Evolutionary conservation across 2,797 vertebrate genomes (phyloP), one percentile per base, ranked within the genome.

Genomic region (Sebastes vulpes): DNA sequence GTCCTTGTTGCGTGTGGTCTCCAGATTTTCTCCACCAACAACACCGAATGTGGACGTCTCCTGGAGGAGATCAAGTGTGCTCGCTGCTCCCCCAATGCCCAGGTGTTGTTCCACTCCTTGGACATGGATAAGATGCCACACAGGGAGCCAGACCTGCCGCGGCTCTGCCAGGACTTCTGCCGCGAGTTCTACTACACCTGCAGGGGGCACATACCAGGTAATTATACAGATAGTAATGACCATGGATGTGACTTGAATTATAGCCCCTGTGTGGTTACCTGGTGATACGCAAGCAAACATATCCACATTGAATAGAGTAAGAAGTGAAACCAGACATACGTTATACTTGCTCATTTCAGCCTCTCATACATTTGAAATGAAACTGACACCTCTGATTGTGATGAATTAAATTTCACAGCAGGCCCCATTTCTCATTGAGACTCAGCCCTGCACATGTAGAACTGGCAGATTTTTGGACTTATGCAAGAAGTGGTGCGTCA

Each of bases 111-210:
- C 96, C 96, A 96, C 91, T 95, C 97, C 86, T 91, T 96, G 87
- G 97, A 98, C 91, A 96, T 95, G 92, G 96, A 96, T 71, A 97
- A 97, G 75, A 92, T 94, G 85, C 93, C 97, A 90, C 97, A 97
- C 89, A 97, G 95, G 93, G 97, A 98, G 82, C 96, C 97, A 70
- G 95, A 93, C 74, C 96, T 99, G 91, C 99, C 99, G 3, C 95
- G 96, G 69, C 95, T 99, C 93, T 99, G 99, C 96, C 97, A 97
- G 92, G 97, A 98, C 94, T 99, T 99, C 96, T 99, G 99, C 96
- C 97, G 97, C 83, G 97, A 98, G 92, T 98, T 99, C 96, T 99
- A 99, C 96, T 99, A 99, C 89, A 98, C 97, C 91, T 99, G 99
- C 95, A 96, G 98, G 91, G 96, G 97, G 85, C 98, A 99, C 89